Percentiles rank a stretch among this genome's conserved stretches.
Conservation (phyloP, 2,113 vertebrate species). For the Pristiophorus japonicus region DNA sequence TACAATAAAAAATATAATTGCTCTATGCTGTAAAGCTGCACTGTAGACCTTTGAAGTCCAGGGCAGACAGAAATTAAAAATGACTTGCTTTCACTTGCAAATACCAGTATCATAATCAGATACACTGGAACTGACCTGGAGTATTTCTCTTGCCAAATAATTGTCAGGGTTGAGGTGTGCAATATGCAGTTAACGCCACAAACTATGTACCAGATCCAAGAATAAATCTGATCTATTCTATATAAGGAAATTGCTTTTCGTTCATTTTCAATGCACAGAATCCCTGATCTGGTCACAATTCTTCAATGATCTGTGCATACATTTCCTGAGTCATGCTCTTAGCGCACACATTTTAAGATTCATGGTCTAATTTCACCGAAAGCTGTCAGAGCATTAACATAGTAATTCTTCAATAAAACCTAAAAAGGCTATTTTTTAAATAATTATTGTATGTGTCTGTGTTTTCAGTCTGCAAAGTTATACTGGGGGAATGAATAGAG, state of each 20-base stretch:
- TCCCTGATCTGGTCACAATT: neutral
- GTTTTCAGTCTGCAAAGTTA: neutral
- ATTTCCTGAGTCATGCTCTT: neutral
- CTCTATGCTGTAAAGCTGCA: conserved; percentile 20
- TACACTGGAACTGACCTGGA: conserved; percentile 25
- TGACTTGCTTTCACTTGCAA: conserved; percentile 12
- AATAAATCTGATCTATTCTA: conserved; percentile 20
- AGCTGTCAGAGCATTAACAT: neutral
- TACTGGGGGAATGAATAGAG: neutral
- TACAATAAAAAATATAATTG: conserved; percentile 37
- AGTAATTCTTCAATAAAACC: neutral
- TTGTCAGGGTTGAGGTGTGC: neutral
- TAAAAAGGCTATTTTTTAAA: neutral
- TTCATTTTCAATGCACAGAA: neutral
- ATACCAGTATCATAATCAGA: neutral
- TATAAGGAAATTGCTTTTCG: neutral
- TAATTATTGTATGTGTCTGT: neutral
- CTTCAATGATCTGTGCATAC: neutral
- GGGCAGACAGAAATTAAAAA: conserved; percentile 21
- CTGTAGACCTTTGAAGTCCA: neutral
- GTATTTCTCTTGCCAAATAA: conserved; percentile 10
- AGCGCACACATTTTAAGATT: neutral
- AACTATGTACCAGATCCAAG: conserved; percentile 18
- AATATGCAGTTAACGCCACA: neutral
- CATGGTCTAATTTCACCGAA: neutral